Evolutionary conservation across 2,888 invertebrate species (phyloP), one percentile per base, ranked within the genome.

Genomic region (Harmothoe impar): DNA sequence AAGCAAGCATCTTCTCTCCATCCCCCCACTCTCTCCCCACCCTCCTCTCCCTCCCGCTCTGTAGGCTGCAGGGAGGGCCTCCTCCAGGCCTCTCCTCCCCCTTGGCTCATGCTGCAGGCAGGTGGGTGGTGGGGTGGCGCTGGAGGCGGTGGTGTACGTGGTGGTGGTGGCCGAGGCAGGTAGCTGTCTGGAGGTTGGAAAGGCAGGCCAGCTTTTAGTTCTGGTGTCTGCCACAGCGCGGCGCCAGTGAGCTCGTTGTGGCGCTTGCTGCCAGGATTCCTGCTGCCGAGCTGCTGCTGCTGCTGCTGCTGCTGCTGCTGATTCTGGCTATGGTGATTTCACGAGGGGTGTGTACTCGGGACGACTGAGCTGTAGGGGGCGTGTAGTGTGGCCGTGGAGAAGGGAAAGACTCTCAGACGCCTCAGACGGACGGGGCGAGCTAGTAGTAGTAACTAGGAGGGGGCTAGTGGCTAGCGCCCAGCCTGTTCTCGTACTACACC

Each of bases 171-270:
- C 15, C 17, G 10, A 43, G 43, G 43, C 10, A 43, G 10, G 43
- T n/a, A 43, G 10, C 43, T n/a, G 62, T 62, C 62, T 20, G 62
- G 62, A 62, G 20, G 77, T 3, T 77, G 77, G 77, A 5, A n/a
- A 25, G 77, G 17, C 43, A n/a, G 77, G 29, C 77, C 25, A 17
- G 77, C 77, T 20, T 77, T 77, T 77, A 31, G 81, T 81, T 81
- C 81, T 25, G n/a, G 81, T 35, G 81, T 81, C 81, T 81, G 81
- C 81, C 81, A 43, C 81, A 43, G 15, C 81, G 81, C 43, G 81
- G 81, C 81, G 43, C 35, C 43, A 17, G 77, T 29, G 77, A 29
- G 77, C 77, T 29, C 77, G 77, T 62, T 25, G 10, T 25, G 62
- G 62, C 23, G 5, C 62, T 43, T 43, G 10, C 43, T 7, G 20